Percentiles rank a stretch among this genome's conserved stretches.
Conservation (phyloP, 2,113 vertebrate genomes). For the Rhinolophus sinicus region DNA sequence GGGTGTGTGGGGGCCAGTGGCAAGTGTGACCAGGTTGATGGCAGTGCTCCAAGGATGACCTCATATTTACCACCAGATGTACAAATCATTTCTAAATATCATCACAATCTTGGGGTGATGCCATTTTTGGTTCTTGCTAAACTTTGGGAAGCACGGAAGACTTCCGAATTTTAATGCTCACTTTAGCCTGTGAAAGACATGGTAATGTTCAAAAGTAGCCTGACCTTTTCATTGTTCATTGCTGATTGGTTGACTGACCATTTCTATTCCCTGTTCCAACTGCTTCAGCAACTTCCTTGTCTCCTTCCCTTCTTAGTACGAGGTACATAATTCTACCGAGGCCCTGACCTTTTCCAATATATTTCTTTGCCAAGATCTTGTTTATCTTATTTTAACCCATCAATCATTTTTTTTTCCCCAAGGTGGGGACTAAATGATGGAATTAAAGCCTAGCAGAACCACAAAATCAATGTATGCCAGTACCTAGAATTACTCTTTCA, state of each 20-base stretch:
- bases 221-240: constrained; percentile 70
- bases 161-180: constrained; percentile 62
- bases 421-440: neutral
- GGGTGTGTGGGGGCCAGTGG: neutral
- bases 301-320: constrained; percentile 32
- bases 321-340: neutral
- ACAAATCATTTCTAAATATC: constrained; percentile 61
- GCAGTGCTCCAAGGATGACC: constrained; percentile 59
- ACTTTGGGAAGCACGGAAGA: constrained; percentile 49
- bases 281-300: constrained; percentile 44
- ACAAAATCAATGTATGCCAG: constrained; percentile 33
- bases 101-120: neutral
- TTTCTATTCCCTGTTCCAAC: neutral
- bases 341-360: neutral
- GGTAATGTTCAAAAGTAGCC: constrained; percentile 20
- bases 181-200: constrained; percentile 62
- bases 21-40: neutral
- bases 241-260: constrained; percentile 60
- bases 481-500: constrained; percentile 64
- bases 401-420: neutral
- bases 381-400: neutral
- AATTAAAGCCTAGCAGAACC: constrained; percentile 67
- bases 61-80: constrained; percentile 69
- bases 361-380: constrained; percentile 1
- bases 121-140: constrained; percentile 64